phyloP scores from a whole-genome alignment of 2,888 invertebrate species.

The Tridacna crocea region DNA sequence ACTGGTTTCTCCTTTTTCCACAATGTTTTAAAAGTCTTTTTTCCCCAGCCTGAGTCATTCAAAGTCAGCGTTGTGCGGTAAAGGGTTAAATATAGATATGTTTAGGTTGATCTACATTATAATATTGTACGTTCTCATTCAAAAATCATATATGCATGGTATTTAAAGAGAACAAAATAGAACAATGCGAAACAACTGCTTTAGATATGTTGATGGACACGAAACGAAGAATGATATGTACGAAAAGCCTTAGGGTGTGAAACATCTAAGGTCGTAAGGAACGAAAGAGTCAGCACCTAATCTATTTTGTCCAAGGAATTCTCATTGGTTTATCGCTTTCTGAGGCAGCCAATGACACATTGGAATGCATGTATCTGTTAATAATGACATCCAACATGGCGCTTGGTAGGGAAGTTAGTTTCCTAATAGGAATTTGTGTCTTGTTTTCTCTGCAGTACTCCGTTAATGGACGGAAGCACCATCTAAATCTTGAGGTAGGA shows the following conservation, averaged over 20 bases:
- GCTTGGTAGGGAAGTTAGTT: background rate
- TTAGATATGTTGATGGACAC: too few species aligned
- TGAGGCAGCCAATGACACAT: background rate
- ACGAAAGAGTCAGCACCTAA: background rate
- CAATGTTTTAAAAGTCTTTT: too few species aligned
- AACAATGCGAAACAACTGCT: too few species aligned
- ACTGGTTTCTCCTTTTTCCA: too few species aligned
- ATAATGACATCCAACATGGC: constrained; percentile 32
- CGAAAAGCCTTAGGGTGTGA: background rate
- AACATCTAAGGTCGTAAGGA: background rate
- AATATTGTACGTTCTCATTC: too few species aligned
- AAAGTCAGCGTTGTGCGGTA: too few species aligned
- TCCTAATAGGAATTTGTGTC: constrained; percentile 11
- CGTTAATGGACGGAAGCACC: constrained; percentile 1
- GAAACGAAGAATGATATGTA: background rate
- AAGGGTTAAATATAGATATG: too few species aligned
- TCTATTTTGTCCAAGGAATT: background rate
- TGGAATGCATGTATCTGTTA: background rate
- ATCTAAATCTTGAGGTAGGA: constrained; percentile 1
- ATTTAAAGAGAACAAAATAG: too few species aligned
- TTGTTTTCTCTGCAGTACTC: background rate
- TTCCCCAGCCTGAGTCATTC: too few species aligned
- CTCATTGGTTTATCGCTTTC: too few species aligned
- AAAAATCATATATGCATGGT: too few species aligned
- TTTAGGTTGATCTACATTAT: too few species aligned